A percentile compares a stretch with the other conserved stretches of the same genome.
Evolutionary conservation across 2,797 vertebrate genomes (phyloP).

Genomic region (Sibirionetta formosa): DNA sequence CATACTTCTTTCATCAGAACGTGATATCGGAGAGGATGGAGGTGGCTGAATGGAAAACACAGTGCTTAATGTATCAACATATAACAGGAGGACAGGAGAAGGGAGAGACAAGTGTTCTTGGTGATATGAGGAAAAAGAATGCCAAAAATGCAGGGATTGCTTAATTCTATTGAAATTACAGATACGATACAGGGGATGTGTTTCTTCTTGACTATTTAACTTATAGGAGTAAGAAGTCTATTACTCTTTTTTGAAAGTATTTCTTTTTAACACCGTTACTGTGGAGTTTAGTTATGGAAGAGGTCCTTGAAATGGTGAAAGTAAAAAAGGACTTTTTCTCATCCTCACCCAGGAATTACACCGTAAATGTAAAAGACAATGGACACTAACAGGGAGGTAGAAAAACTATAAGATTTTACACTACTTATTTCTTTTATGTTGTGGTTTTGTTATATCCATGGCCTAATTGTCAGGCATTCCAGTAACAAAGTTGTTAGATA

Average conservation of each 20-base stretch:
- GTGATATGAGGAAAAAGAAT: background rate
- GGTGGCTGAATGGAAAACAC: background rate
- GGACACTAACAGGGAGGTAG: background rate
- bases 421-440: background rate
- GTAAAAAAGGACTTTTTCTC: background rate
- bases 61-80: fast-evolving
- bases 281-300: background rate
- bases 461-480: background rate
- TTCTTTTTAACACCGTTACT: fast-evolving
- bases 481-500: background rate
- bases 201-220: background rate
- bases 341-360: background rate
- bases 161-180: background rate
- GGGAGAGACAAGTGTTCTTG: background rate
- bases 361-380: background rate
- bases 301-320: background rate
- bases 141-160: background rate
- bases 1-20: background rate
- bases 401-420: background rate
- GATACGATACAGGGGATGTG: fast-evolving
- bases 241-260: background rate
- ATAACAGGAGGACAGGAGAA: background rate
- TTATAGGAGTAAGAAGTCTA: background rate
- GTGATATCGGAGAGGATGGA: background rate
- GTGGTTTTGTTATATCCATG: background rate